A percentile compares a stretch with the other conserved stretches of the same genome.
Conservation (phyloP, 2,797 vertebrate genomes). For the Carcharodon carcharias region DNA sequence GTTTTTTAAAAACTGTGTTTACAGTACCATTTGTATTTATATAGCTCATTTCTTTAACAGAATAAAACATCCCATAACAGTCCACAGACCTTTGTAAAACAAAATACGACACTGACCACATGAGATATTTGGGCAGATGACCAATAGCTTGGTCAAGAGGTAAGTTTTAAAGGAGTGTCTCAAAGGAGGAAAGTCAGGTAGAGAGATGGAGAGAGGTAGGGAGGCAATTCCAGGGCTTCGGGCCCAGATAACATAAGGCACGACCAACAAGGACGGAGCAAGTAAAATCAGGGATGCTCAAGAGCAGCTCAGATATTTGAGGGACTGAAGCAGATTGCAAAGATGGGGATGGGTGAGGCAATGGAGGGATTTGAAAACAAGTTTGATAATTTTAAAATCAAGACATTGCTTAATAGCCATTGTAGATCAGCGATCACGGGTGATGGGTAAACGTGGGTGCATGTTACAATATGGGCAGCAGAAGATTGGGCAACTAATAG, state of each 20-base stretch:
- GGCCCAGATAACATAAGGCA: background rate
- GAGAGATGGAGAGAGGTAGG: background rate
- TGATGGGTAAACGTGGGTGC: too few relatives aligned
- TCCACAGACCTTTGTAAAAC: background rate
- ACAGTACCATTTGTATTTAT: background rate
- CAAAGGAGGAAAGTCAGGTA: background rate
- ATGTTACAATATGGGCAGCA: too few relatives aligned
- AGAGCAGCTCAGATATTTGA: background rate
- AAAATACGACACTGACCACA: background rate
- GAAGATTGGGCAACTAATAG: too few relatives aligned
- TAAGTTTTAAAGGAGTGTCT: background rate
- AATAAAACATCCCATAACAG: background rate
- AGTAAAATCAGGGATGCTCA: background rate
- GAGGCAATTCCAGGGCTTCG: background rate
- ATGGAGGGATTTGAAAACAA: background rate
- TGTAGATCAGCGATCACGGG: too few relatives aligned
- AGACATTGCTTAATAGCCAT: background rate
- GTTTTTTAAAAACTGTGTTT: background rate
- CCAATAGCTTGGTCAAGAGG: background rate
- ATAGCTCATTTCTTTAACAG: background rate
- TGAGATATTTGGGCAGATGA: background rate
- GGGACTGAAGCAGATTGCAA: background rate
- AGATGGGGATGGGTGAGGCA: background rate
- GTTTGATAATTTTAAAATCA: background rate
- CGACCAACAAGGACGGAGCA: background rate